phyloP scores from a whole-genome alignment of 2,888 invertebrate species.

The Prosapia bicincta region DNA sequence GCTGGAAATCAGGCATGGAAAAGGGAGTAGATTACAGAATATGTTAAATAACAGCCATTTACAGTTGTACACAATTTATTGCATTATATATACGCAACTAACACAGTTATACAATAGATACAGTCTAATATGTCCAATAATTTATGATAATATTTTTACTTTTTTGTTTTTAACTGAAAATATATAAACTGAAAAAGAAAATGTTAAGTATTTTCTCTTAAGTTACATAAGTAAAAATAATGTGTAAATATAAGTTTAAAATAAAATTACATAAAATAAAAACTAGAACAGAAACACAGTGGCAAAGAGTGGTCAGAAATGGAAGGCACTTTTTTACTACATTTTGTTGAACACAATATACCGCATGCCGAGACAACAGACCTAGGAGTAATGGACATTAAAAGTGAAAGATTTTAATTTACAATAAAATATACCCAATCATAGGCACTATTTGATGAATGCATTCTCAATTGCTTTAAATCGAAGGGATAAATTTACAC shows the following conservation, averaged over 20 bases:
- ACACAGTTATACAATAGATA: constrained; percentile 40
- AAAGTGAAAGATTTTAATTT: constrained; percentile 29
- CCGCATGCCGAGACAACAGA: constrained; percentile 18
- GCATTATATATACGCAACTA: constrained; percentile 39
- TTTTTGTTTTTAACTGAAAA: constrained; percentile 24
- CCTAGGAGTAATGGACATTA: constrained; percentile 32
- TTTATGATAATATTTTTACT: constrained; percentile 35
- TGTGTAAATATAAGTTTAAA: too few species aligned
- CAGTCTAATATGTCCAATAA: constrained; percentile 37
- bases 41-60: not conserved
- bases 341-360: constrained; percentile 36
- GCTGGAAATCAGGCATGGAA: too few species aligned
- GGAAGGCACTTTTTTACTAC: constrained; percentile 38
- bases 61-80: constrained; percentile 36
- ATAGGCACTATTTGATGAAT: constrained; percentile 39
- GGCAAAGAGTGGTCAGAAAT: constrained; percentile 37
- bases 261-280: constrained; percentile 21
- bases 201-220: too few species aligned
- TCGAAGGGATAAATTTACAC: constrained; percentile 15
- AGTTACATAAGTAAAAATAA: too few species aligned
- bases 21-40: too few species aligned
- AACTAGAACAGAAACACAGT: constrained; percentile 23
- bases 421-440: constrained; percentile 33
- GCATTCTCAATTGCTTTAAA: constrained; percentile 28
- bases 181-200: constrained; percentile 13